These are phyloP conservation scores for Anoplopoma fimbria DNA, from an alignment of 2,113 vertebrate genomes.

Conservation along the genomic window DNA sequence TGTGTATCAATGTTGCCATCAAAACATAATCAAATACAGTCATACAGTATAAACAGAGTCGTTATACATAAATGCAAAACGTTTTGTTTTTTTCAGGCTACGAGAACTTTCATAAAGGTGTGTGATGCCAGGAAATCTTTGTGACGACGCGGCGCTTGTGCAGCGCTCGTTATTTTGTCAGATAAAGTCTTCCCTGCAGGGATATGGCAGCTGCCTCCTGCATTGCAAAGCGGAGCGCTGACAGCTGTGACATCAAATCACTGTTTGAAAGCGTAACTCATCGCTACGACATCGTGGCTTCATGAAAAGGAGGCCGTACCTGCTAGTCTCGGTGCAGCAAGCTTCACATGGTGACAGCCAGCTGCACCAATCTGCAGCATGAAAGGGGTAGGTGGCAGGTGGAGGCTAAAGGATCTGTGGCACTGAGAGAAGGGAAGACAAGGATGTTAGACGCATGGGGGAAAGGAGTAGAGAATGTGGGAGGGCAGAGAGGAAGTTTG, in stretches of 20 bases:
- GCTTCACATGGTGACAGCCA: constrained; percentile 69
- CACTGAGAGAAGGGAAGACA: constrained; percentile 6
- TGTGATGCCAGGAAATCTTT: constrained; percentile 43
- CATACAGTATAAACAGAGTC: constrained; percentile 13
- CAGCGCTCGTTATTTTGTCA: constrained; percentile 76
- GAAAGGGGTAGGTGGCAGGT: constrained; percentile 63
- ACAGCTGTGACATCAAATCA: constrained; percentile 78
- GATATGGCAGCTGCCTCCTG: constrained; percentile 61
- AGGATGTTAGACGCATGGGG: constrained; percentile 23
- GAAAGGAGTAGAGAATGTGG: constrained; percentile 13
- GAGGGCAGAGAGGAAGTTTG: constrained; percentile 39
- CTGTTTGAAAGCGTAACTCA: constrained; percentile 73
- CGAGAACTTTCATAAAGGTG: constrained; percentile 42
- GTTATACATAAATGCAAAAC: constrained; percentile 22
- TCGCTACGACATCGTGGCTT: constrained; percentile 73
- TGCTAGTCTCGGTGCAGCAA: constrained; percentile 64
- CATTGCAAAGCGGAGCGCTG: constrained; percentile 74
- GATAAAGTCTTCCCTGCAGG: constrained; percentile 63
- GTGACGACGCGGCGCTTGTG: constrained; percentile 41
- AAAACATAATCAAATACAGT: neutral
- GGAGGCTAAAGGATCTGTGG: constrained; percentile 59
- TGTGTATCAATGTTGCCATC: constrained; percentile 16
- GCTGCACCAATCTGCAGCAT: constrained; percentile 62
- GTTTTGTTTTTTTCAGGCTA: constrained; percentile 28
- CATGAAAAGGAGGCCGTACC: constrained; percentile 70